Conservation (phyloP, 2,797 vertebrate species). For the Phrynocephalus forsythii region DNA sequence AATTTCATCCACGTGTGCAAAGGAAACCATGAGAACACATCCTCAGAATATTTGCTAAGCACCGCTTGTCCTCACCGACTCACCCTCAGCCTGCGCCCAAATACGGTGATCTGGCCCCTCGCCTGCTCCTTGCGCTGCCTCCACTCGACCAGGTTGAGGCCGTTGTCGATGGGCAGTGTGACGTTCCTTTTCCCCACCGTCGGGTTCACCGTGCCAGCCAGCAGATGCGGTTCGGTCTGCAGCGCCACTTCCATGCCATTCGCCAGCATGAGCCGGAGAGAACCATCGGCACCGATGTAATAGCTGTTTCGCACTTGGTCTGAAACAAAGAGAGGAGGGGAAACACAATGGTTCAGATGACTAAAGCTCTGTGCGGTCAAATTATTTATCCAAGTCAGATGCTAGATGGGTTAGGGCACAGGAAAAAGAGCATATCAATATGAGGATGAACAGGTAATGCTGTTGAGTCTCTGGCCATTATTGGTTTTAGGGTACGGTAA, state of each 20-base stretch:
- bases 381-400: not conserved
- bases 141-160: conserved; percentile 98
- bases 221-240: conserved; percentile 95
- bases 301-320: conserved; percentile 99
- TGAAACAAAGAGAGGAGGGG: conserved; percentile 72
- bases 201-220: conserved; percentile 96
- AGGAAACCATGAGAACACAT: not conserved
- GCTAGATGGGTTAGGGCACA: no score
- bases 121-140: conserved; percentile 96
- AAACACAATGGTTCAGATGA: not conserved
- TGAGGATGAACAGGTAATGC: not conserved
- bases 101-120: conserved; percentile 94
- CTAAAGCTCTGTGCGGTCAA: not conserved
- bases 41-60: not conserved
- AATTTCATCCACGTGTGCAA: no score
- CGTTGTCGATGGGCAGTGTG: conserved; percentile 95
- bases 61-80: conserved; percentile 51
- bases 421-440: not conserved
- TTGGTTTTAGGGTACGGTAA: no score
- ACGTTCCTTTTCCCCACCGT: conserved; percentile 96
- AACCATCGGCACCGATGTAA: conserved; percentile 94
- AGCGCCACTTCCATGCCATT: conserved; percentile 99
- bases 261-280: conserved; percentile 91
- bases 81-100: conserved; percentile 94
- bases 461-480: no score